Evolutionary conservation across 1,140 invertebrate genomes (phyloP), one percentile per base, ranked within the genome.

Genomic region (Drosophila tsacasi): DNA sequence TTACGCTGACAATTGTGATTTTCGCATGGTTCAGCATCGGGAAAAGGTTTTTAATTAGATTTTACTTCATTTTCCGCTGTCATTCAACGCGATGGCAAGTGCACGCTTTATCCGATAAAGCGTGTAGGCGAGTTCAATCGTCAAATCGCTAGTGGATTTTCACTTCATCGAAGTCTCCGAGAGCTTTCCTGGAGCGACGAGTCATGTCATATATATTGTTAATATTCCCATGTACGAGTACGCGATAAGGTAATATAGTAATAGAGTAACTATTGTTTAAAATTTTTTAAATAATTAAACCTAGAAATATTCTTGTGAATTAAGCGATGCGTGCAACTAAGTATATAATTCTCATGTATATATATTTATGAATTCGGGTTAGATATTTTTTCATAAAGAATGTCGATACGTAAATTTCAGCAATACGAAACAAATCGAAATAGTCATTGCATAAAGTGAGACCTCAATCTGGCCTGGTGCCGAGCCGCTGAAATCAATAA

Each of bases 1-100:
- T 81, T 75, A 65, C 75, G 78, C 84, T 90, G 81, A 89, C 81
- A 84, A 90, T 89, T 85, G 84, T 90, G 85, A 89, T 89, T 89
- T 89, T 67, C 57, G 52, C 69, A 50, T 69, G 66, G 60, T 40
- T 67, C 49, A 52, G 67, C 59, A 44, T 46, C 58, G 63, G 50
- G 58, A 67, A 87, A 71, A 66, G 52, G 67, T 76, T 81, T 90
- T 84, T 84, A 89, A 89, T 90, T 89, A 90, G 84, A 89, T 90
- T 89, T 89, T 81, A 69, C 64, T 81, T 81, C 74, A 84, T 81
- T 81, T 78, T 76, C 83, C 69, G 71, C 67, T 83, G 72, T 83
- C 83, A 80, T 71, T 87, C 73, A 80, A 65, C 47, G 58, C 59
- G 69, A 66, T 47, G 55, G 37, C 27, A 21, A 42, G 12, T 46